Conservation (phyloP, 2,113 vertebrate genomes). For the Mormyrus lacerda region DNA sequence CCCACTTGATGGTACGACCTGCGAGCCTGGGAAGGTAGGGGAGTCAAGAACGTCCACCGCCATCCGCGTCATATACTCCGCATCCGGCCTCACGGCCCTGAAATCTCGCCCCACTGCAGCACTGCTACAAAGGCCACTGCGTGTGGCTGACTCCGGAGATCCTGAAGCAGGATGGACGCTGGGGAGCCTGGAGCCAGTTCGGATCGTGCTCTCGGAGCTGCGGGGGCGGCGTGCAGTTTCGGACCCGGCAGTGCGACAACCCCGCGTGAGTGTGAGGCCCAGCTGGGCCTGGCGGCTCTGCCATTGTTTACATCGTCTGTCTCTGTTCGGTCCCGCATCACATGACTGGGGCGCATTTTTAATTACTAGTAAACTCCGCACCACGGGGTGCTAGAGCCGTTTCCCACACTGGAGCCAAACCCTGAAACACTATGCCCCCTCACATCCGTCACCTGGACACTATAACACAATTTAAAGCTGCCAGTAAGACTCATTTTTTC, state of each 20-base stretch:
- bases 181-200: conserved; percentile 90
- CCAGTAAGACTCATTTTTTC: not conserved
- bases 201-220: conserved; percentile 88
- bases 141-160: conserved; percentile 91
- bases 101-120: conserved; percentile 53
- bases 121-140: conserved; percentile 97
- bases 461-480: not conserved
- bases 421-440: not conserved
- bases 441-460: not conserved
- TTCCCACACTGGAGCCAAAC: not conserved
- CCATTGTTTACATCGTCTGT: not conserved
- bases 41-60: not conserved
- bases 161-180: conserved; percentile 89
- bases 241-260: conserved; percentile 86
- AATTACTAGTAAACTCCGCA: not conserved
- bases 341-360: not conserved
- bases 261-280: conserved; percentile 69
- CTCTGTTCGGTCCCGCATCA: not conserved
- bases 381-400: not conserved
- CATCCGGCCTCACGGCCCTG: no score
- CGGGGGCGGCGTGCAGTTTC: conserved; percentile 83
- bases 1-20: conserved; percentile 90
- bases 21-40: conserved; percentile 83
- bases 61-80: not conserved
- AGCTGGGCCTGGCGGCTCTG: not conserved